Percentiles rank a stretch among this genome's conserved stretches.
phyloP scores from a whole-genome alignment of 2,888 invertebrate species.

The Amphipyra berbera region DNA sequence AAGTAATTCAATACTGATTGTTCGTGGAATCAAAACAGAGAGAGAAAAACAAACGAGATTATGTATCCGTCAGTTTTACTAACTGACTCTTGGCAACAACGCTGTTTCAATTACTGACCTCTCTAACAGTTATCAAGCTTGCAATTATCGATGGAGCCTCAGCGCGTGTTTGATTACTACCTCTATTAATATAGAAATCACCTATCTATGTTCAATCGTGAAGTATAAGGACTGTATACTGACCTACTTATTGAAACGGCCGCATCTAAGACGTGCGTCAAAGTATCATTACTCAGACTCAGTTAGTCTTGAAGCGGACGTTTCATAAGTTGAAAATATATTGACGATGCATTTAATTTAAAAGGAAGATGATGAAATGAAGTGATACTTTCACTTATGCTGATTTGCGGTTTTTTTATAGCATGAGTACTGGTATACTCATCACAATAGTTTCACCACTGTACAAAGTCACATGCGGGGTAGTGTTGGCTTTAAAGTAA shows the following conservation, averaged over 20 bases:
- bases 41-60: slow-evolving; percentile 44
- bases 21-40: slow-evolving; percentile 41
- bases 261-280: slow-evolving; percentile 21
- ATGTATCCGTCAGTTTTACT: slow-evolving; percentile 34
- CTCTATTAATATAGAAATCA: slow-evolving; percentile 53
- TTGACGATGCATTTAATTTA: slow-evolving; percentile 14
- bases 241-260: slow-evolving; percentile 42
- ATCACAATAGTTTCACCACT: slow-evolving; percentile 6
- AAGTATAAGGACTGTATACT: slow-evolving; percentile 20
- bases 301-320: no score
- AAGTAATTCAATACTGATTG: slow-evolving; percentile 40
- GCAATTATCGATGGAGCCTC: slow-evolving; percentile 48
- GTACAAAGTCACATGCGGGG: slow-evolving; percentile 4
- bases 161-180: slow-evolving; percentile 48
- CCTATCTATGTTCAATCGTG: slow-evolving; percentile 38
- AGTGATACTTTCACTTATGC: not conserved
- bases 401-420: not conserved
- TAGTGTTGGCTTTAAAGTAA: slow-evolving; percentile 31
- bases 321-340: slow-evolving; percentile 20
- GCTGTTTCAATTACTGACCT: slow-evolving; percentile 48
- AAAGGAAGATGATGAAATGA: slow-evolving; percentile 9
- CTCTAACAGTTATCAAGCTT: slow-evolving; percentile 45
- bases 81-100: slow-evolving; percentile 34
- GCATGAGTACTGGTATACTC: not conserved
- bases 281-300: no score